Evolutionary conservation across 1,140 invertebrate genomes (phyloP), one percentile per base, ranked within the genome.

Genomic region (Trichomalopsis sarcophagae): DNA sequence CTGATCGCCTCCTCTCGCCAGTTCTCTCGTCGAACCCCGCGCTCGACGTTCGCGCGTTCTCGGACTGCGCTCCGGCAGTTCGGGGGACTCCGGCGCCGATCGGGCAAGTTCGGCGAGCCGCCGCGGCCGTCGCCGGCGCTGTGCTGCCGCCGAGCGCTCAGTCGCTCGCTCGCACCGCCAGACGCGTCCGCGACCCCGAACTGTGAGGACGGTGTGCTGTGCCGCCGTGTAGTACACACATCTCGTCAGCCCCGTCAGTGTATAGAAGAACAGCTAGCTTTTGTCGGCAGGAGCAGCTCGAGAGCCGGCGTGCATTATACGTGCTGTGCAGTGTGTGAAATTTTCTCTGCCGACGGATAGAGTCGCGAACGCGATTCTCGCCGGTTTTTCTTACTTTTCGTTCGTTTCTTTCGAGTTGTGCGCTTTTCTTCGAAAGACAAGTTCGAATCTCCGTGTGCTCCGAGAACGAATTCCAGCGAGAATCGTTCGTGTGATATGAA

Each of bases 161-260:
- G 89, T 87, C 88, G 88, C 84, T 87, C 89, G 86, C 87, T 87
- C 77, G 85, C 27, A 76, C 82, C 86, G 89, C 88, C 92, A 92
- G 91, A 93, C 91, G 92, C 92, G 91, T 92, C 89, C 91, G 92
- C 91, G 92, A 91, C 89, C 88, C 88, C 90, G 88, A 88, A 82
- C 86, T 81, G 87, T 36, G 77, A 89, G 89, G 77, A 84, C 55
- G 77, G 30, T 75, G 40, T 40, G 69, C 55, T 47, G 33, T 36
- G 66, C 40, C 27, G 21, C 55, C 17, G 17, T 62, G 17, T 17
- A 62, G 55, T 44, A 47, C 27, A 73, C 69, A 14, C 27, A 73
- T 62, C 76, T 55, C 55, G 27, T 78, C 23, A 55, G 44, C 14
- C 7, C 23, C 23, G 30, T 36, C 40, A 44, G 40, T 44, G 40